phyloP scores from a whole-genome alignment of 2,113 vertebrate species.

The Brachyhypopomus gauderio region DNA sequence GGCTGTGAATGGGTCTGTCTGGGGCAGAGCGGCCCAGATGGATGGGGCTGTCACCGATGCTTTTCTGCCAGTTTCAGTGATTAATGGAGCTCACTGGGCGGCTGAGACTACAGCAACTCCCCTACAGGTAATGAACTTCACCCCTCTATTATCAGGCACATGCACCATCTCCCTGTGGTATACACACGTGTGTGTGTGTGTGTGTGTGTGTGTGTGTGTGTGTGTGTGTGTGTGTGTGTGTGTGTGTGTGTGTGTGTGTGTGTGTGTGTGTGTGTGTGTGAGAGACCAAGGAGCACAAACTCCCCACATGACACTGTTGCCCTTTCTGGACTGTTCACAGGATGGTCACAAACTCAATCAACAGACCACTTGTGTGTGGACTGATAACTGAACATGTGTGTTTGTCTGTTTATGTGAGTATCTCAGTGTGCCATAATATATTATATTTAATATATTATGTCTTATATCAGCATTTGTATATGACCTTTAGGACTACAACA shows the following conservation, averaged over 20 bases:
- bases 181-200: not conserved
- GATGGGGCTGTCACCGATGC: conserved; percentile 42
- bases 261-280: no score
- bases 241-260: no score
- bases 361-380: not conserved
- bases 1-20: conserved; percentile 39
- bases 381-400: conserved; percentile 1
- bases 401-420: conserved; percentile 2
- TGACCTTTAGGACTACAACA: no score
- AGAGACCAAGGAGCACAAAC: not conserved
- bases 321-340: conserved; percentile 13
- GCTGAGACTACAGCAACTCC: not conserved
- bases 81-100: conserved; percentile 46
- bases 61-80: conserved; percentile 41
- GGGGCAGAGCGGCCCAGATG: conserved; percentile 38
- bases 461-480: not conserved
- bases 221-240: no score
- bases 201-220: no score
- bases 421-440: not conserved
- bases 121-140: conserved; percentile 22
- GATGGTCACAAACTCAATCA: not conserved
- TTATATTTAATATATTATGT: not conserved
- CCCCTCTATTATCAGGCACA: conserved; percentile 24
- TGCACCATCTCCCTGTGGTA: conserved; percentile 40
- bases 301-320: conserved; percentile 31